Percentiles rank a stretch among this genome's conserved stretches.
Conservation (phyloP, 1,140 invertebrate genomes). For the Eriocheir sinensis region DNA sequence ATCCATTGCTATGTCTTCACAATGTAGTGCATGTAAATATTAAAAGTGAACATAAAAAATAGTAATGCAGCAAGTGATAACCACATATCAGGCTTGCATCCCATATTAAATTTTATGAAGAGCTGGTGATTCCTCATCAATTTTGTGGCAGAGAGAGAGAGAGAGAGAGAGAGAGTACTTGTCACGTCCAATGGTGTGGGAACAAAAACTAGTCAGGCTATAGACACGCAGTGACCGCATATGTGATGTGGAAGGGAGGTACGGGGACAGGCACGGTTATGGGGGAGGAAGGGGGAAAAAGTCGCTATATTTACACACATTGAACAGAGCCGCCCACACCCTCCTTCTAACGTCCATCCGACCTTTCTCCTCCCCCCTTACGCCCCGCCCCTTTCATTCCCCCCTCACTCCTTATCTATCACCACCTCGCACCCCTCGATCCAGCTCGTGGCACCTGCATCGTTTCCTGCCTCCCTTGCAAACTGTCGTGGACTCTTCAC, state of each 20-base stretch:
- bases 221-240: too few species aligned
- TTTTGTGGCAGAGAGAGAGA: slow-evolving; percentile 3
- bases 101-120: too few species aligned
- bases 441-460: neutral
- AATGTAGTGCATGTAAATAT: neutral
- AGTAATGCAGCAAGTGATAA: too few species aligned
- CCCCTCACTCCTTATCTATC: neutral
- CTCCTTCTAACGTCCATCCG: neutral
- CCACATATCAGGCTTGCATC: too few species aligned
- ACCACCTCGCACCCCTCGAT: neutral
- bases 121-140: too few species aligned
- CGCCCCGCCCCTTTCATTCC: neutral
- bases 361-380: neutral
- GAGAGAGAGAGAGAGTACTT: slow-evolving; percentile 8
- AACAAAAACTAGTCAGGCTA: neutral
- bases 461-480: neutral
- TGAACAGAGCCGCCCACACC: neutral
- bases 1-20: neutral
- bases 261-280: neutral
- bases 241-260: neutral
- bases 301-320: too few species aligned
- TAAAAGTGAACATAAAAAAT: neutral
- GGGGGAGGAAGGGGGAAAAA: slow-evolving; percentile 15
- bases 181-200: neutral
- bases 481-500: too few species aligned